Evolutionary conservation across 2,113 vertebrate species (phyloP), one percentile per base, ranked within the genome.

Genomic region (Camelus bactrianus): DNA sequence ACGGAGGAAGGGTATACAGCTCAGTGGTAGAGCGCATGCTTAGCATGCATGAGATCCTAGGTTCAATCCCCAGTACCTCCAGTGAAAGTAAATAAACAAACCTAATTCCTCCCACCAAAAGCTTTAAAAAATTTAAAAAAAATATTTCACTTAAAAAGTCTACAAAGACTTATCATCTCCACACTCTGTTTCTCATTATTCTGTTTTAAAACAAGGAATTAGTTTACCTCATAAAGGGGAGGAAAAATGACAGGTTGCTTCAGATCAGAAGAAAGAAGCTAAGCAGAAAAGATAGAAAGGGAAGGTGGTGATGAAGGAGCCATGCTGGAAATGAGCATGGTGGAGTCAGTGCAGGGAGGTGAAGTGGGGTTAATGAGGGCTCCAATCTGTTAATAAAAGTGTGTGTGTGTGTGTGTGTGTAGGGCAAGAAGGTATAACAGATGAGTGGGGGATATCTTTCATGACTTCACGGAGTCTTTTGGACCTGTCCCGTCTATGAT

Each of bases 251-350:
- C 48, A 60, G 6, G 15, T 83, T 58, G 92, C 35, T 83, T 93
- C 42, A 70, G 79, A 46, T 50, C 67, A 62, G 20, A 32, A 69
- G 42, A 89, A 86, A 64, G 75, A 56, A 58, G n/a, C 13, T 1
- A 3, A 64, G 30, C 2, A 50, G n/a, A 16, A 58, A 46, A 30
- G 70, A 5, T 24, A 52, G 42, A 52, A 46, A 60, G 38, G 42
- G 22, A 35, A 72, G 22, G 1, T 26, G 17, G 15, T 50, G n/a
- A 4, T 1, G 20, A 91, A 52, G 35, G 62, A 62, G 38, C 1
- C 46, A 62, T 4, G 76, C n/a, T 94, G 70, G 42, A 52, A 54
- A 80, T 50, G 69, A 13, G 20, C 17, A 2, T 3, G 0, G 0
- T 28, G 62, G 30, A 10, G 50, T 42, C 7, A 0, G 46, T 5